Evolutionary conservation across 2,113 vertebrate species (phyloP).

Genomic region (Dipodomys stephensi): DNA sequence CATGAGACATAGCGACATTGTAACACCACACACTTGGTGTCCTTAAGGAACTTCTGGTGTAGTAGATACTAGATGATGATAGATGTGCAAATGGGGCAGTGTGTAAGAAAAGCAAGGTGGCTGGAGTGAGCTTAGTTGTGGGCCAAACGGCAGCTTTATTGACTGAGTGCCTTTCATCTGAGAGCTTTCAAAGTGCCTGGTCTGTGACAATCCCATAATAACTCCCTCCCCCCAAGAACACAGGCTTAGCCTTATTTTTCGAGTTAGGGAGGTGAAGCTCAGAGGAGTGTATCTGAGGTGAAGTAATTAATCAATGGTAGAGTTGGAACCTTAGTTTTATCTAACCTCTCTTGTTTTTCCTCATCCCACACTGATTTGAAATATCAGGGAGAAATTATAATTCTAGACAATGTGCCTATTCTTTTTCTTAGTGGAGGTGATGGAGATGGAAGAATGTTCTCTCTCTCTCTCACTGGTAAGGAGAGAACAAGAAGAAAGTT

Average conservation of each 20-base stretch:
- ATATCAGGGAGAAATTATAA: background rate
- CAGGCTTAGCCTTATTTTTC: background rate
- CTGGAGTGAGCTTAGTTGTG: background rate
- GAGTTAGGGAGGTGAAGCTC: background rate
- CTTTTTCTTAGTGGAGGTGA: background rate
- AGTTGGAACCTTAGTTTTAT: background rate
- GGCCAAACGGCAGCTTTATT: background rate
- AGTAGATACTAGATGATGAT: no score
- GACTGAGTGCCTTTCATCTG: background rate
- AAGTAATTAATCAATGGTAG: no score
- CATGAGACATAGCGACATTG: background rate
- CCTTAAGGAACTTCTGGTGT: background rate
- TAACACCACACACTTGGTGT: rapidly evolving
- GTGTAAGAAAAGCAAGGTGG: background rate
- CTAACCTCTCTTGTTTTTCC: background rate
- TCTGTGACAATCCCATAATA: background rate
- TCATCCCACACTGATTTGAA: background rate
- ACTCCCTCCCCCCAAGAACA: rapidly evolving
- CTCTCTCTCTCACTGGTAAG: background rate
- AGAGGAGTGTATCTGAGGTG: background rate
- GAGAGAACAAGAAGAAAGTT: background rate
- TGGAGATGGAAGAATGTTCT: background rate
- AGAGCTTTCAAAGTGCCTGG: background rate
- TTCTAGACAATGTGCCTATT: background rate
- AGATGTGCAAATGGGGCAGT: background rate